phyloP scores from a whole-genome alignment of 2,888 invertebrate genomes.

The Synergus itoensis region DNA sequence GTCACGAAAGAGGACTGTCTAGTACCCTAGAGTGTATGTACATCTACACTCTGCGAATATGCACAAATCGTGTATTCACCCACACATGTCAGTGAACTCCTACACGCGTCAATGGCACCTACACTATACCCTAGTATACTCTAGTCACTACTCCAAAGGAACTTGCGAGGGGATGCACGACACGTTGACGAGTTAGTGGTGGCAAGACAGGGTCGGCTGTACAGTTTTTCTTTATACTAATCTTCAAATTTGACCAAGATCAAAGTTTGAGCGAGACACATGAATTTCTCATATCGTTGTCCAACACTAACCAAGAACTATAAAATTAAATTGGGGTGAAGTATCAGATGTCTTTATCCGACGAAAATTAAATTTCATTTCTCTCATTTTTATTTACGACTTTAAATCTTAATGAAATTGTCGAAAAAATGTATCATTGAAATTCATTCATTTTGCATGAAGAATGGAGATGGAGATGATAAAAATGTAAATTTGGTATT shows the following conservation, averaged over 20 bases:
- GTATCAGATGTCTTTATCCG: no score
- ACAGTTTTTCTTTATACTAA: slow-evolving; percentile 12
- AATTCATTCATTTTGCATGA: background rate
- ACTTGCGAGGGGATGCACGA: slow-evolving; percentile 23
- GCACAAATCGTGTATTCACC: slow-evolving; percentile 52
- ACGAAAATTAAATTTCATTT: no score
- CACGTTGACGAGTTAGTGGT: slow-evolving; percentile 27
- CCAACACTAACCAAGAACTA: no score
- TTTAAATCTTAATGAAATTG: no score
- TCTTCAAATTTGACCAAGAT: background rate
- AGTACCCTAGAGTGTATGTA: slow-evolving; percentile 6
- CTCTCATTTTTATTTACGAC: no score
- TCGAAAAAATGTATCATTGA: background rate
- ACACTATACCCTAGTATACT: background rate
- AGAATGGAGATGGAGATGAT: background rate
- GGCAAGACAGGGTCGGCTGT: slow-evolving; percentile 19
- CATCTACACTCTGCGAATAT: slow-evolving; percentile 39
- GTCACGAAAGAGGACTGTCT: slow-evolving; percentile 61
- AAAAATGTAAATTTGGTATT: background rate
- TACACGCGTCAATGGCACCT: slow-evolving; percentile 37
- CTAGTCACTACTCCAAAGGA: slow-evolving; percentile 27
- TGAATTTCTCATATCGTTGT: no score
- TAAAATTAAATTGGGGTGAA: no score
- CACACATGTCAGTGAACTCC: slow-evolving; percentile 31
- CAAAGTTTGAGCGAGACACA: no score